Evolutionary conservation across 2,888 invertebrate genomes (phyloP), one percentile per base, ranked within the genome.

Genomic region (Latheticus oryzae): DNA sequence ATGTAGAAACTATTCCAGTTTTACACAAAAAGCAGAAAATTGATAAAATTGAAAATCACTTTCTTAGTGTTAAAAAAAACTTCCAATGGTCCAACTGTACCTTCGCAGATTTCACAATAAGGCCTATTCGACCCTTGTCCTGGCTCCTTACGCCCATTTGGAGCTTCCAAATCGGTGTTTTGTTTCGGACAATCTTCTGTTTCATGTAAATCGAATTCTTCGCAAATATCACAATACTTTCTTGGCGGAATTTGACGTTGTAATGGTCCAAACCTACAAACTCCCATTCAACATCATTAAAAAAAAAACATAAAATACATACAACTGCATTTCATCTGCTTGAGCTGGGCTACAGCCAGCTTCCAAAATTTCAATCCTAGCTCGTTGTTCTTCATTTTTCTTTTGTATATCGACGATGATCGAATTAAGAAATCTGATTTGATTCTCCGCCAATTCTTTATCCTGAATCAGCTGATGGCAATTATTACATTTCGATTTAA

Each of bases 171-270:
- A 33, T 85, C 85, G 28, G 82, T 84, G 9, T 87, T 87, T 80
- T 97, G 97, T 35, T 86, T 82, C 19, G 97, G 96, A 76, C 97
- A 98, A 75, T 98, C 97, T 78, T 97, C 97, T 0, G 97, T 98
- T 78, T 98, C 97, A 77, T 98, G 98, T 52, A 89, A 83, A 81
- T 98, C 97, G 81, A 97, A 98, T 76, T 88, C 85, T 81, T 97
- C 97, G 79, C 97, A 98, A 71, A 97, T 97, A 83, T 98, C 97
- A 84, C 97, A 98, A 83, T 94, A 97, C 73, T 91, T 80, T 13
- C 97, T 88, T 28, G 93, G 93, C 1, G 93, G 86, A 8, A 60
- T 47, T 63, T 66, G 65, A 26, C 51, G 50, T 58, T 67, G 13
- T 4, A 60, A 3, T 12, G 67, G 63, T 12, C 74, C 73, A 47